Base-by-base conservation (phyloP, 2,113 vertebrate genomes). In the Pygoscelis antarcticus region DNA sequence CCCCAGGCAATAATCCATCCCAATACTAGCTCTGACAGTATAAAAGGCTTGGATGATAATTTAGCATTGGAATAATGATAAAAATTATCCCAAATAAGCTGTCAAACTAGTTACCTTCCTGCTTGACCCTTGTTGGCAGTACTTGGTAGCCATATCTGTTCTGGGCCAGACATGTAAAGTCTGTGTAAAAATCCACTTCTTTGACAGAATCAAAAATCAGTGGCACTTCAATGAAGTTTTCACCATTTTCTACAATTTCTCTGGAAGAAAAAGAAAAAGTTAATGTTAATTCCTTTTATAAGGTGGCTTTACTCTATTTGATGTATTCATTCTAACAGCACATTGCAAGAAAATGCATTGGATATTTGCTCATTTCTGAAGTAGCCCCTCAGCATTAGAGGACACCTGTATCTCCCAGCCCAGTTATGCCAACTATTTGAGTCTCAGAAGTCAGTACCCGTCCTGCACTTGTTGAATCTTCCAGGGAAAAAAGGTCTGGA, bases 131-230 rank as follows among this genome's bases (percentile, higher is more conserved):
- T 47, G 97, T 86, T 19, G 96, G 96, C 11, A 98, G 97, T 42
- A 97, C 98, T 96, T 98, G 98, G 66, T 83, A 96, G 65, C 98
- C 98, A 5, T 93, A 80, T 21, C 5, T 62, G 77, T 99, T 99
- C 11, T 79, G 85, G 42, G 98, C 96, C 57, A 98, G 87, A 83
- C 99, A 99, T 16, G 95, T 98, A 64, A 99, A 98, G 83, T 98
- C 98, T 6, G 97, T 98, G 47, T 96, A 91, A 75, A 97, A 96
- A 90, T 99, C 99, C 61, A 98, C 98, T 49, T 98, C 98, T 54
- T 91, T 94, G 6, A 99, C 97, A n/a, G 89, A 91, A 47, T 98
- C 46, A 84, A 99, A 97, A 83, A 98, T 72, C 42, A 99, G 82
- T 20, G 98, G 95, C 78, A 98, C 83, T 93, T 99, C 99, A 62